Base-by-base conservation (phyloP, 2,888 invertebrate species). In the Ophioninae sp. region DNA sequence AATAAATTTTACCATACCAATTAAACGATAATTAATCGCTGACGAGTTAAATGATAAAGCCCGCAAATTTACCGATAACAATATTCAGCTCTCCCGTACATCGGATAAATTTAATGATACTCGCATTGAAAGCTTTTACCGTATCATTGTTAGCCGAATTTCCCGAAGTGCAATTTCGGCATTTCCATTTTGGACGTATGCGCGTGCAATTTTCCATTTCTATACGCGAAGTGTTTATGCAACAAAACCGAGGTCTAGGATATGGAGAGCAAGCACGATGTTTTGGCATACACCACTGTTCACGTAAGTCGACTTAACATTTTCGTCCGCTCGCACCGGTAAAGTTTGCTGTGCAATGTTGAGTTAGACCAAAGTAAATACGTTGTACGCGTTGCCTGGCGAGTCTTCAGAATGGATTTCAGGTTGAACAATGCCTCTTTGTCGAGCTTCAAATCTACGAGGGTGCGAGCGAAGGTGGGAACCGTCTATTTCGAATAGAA, bases 331-430 rank as follows among this genome's bases (percentile, higher is more conserved):
- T 62, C 62, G 56, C 79, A 50, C 75, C 76, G 41, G 21, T 50
- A 17, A 67, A 82, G 76, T 76, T 84, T 82, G 78, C 78, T 67
- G 59, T 87, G 88, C 87, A 87, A 88, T 89, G 89, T 91, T 89
- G 89, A 91, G 89, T 91, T 91, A 89, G 88, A 30, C 87, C 88
- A 87, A 87, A 88, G 91, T 89, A 91, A 91, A 91, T 89, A 91
- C 75, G 70, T 61, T 44, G 17, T 56, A 23, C 2, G 85, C 85
- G 85, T 85, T 72, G 77, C 74, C 30, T 21, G 13, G 59, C 76
- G 61, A 69, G 62, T 23, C 81, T 74, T 86, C 87, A 87, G 87
- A 89, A 88, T 88, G 89, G 88, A 89, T 88, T 82, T 86, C 82
- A 82, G 30, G 79, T 85, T 80, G 89, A 90, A 91, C 91, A 91